Evolutionary conservation across 2,113 vertebrate genomes (phyloP), one percentile per base, ranked within the genome.

Genomic region (Rhizomys pruinosus): DNA sequence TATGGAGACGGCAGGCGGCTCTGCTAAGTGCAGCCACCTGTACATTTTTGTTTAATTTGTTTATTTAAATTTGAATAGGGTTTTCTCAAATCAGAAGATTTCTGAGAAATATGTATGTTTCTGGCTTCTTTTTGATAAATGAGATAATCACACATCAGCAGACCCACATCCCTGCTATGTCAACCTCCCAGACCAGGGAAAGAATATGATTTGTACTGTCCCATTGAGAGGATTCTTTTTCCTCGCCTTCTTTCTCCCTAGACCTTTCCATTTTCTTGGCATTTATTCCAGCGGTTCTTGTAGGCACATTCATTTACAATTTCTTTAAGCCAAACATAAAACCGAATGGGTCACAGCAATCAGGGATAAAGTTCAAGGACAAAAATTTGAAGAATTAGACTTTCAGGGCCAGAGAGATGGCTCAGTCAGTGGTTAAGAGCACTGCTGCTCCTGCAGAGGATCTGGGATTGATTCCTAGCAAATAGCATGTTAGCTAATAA

Each of bases 301-400:
- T 42, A 59, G 25, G 44, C 20, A 39, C 44, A 84, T 39, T 61
- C 73, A 1, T 44, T 84, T 86, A 20, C 3, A 15, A 44, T 32
- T 42, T 89, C 87, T 74, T 87, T 34, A 87, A 63, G 12, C 12
- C 34, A 87, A 66, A n/a, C 47, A 78, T n/a, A 22, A 34, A 94
- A 77, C 80, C 23, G 3, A 25, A 72, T 47, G 16, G 15, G n/a
- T 47, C 84, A 61, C 25, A 90, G 59, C 42, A 66, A 93, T 68
- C 76, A 61, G 20, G 81, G 34, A 23, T 84, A 42, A 87, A 91
- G 59, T 39, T 88, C 55, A 94, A 95, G 84, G 77, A 84, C 34
- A 61, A 93, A 91, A 84, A 68, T 6, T 5, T 5, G 20, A 16
- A 80, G 72, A 37, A 88, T 86, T 73, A 37, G 86, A 66, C 66